These are phyloP conservation scores for Macrosiphum euphorbiae DNA, from an alignment of 2,888 invertebrate species.

Conservation along the genomic window DNA sequence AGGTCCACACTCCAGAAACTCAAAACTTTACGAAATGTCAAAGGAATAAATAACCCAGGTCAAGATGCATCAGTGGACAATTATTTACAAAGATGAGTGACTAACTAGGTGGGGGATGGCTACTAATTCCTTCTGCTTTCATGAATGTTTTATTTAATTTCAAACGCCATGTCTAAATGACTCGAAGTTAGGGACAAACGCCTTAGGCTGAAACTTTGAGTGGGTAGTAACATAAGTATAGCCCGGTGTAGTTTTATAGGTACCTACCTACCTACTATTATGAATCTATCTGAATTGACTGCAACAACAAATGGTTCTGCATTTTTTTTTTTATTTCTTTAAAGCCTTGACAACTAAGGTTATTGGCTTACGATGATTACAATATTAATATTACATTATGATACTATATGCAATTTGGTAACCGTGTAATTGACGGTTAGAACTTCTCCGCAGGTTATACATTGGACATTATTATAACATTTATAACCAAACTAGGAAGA, in stretches of 20 bases:
- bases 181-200: background rate
- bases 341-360: too few relatives aligned
- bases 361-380: too few relatives aligned
- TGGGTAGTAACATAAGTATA: background rate
- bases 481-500: background rate
- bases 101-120: background rate
- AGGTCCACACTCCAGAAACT: background rate
- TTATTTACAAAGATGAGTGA: background rate
- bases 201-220: background rate
- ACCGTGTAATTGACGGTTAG: too few relatives aligned
- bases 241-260: background rate
- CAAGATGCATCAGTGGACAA: constrained; percentile 30
- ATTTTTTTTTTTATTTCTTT: too few relatives aligned
- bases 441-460: too few relatives aligned
- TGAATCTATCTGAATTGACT: background rate
- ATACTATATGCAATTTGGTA: too few relatives aligned
- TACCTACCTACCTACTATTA: background rate
- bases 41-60: constrained; percentile 22
- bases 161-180: background rate
- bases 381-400: background rate
- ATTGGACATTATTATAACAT: too few relatives aligned
- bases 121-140: background rate
- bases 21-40: constrained; percentile 44
- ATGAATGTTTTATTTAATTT: background rate
- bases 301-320: background rate